These are phyloP conservation scores for Elephantulus edwardii DNA, from an alignment of 2,113 vertebrate species.

Conservation along the genomic window DNA sequence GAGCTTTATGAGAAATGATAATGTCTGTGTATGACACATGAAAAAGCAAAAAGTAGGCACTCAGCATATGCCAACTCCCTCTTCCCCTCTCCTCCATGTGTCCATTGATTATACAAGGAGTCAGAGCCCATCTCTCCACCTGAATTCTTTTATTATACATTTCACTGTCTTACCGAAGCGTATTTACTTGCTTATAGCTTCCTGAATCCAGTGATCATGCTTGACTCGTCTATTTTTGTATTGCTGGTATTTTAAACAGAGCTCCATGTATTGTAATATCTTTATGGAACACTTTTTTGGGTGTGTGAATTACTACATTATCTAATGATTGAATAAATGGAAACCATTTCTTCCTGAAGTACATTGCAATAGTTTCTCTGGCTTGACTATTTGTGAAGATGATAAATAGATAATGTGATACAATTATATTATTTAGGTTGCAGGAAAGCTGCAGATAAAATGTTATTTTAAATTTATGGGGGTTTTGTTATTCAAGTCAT, in stretches of 20 bases:
- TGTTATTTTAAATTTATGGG: neutral
- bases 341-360: neutral
- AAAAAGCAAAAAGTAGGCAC: neutral
- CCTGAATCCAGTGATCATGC: neutral
- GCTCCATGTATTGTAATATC: neutral
- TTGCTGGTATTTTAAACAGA: neutral
- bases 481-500: neutral
- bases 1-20: neutral
- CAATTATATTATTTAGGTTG: neutral
- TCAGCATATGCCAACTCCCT: neutral
- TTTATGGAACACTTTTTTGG: neutral
- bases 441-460: neutral
- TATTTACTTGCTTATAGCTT: neutral
- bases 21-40: neutral
- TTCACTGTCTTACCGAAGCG: neutral
- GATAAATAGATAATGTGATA: neutral
- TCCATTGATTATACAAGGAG: neutral
- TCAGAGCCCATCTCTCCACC: neutral
- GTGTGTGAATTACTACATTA: slow-evolving; percentile 20
- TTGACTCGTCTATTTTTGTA: neutral
- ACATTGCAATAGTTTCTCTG: neutral
- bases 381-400: neutral
- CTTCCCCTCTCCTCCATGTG: neutral
- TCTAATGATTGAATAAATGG: neutral
- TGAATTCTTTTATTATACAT: neutral